Base-by-base conservation (phyloP, 2,797 vertebrate species). In the Characodon lateralis region DNA sequence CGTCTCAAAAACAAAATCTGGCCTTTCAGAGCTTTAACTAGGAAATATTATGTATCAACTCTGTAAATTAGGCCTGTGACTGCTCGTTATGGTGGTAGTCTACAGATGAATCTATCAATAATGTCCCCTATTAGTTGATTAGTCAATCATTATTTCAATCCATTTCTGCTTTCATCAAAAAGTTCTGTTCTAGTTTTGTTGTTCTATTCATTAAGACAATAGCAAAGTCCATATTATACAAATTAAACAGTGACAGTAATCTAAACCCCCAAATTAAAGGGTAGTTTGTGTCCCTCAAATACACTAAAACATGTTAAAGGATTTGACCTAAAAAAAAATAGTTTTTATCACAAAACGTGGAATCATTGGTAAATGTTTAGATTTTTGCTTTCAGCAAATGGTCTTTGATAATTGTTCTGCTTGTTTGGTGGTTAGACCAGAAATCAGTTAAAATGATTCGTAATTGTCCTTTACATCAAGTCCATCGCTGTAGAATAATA, bases 11-110 rank as follows among this genome's bases (percentile, higher is more conserved):
- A 88, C 78, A 87, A 86, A 80, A 70, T 79, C 13, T 77, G 73
- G 83, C 79, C 84, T 92, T 86, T 90, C 79, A 79, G 83, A 77
- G 68, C 76, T 74, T 84, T 78, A 79, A 87, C 68, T 9, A 56
- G 53, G 68, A 82, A 71, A 82, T 73, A 78, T 79, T 46, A 71
- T 71, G 71, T 53, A 77, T 76, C 66, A 58, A 66, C 51, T 63
- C 35, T 0, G 46, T 35, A 83, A 77, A n/a, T 53, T 51, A 14
- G 48, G 14, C 12, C 48, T 50, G 50, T 51, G 50, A 14, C 3
- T 13, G 50, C 50, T 51, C 50, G 18, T 13, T 14, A 16, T 51
- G 13, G 3, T 51, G 50, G 50, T 51, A 51, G 1, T 66, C 63
- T n/a, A 43, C 39, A 66, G 22, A 66, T 43, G 41, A n/a, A 35